Evolutionary conservation across 2,113 vertebrate genomes (phyloP).

Genomic region (Xiphophorus hellerii): DNA sequence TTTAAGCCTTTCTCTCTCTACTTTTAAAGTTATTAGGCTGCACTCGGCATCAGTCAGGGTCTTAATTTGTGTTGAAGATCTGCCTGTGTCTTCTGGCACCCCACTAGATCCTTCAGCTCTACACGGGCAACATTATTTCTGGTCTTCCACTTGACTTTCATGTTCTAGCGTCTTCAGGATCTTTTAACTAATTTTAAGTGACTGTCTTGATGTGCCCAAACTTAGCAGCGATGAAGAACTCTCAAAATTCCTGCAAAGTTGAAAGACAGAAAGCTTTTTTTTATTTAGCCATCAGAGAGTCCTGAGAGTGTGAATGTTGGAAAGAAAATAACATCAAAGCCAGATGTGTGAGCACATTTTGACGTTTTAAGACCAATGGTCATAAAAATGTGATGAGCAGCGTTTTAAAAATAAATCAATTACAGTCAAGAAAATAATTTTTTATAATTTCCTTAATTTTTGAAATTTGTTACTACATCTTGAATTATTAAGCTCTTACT

Average conservation of each 20-base stretch:
- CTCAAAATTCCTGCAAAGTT: not conserved
- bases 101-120: not conserved
- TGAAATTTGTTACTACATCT: not conserved
- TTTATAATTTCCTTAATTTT: not conserved
- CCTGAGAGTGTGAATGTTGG: not conserved
- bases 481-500: too few species aligned
- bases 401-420: not conserved
- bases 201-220: not conserved
- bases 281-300: not conserved
- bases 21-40: not conserved
- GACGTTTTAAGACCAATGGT: not conserved
- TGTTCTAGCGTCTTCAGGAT: not conserved
- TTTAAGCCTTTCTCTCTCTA: not conserved
- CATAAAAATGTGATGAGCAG: not conserved
- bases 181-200: not conserved
- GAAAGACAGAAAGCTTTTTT: not conserved
- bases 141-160: not conserved
- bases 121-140: not conserved
- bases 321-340: not conserved
- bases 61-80: not conserved
- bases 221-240: not conserved
- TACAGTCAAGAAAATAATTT: not conserved
- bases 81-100: not conserved
- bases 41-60: not conserved
- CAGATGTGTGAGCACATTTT: not conserved